Evolutionary conservation across 2,888 invertebrate species (phyloP).

Genomic region (Cosmopolites sordidus): DNA sequence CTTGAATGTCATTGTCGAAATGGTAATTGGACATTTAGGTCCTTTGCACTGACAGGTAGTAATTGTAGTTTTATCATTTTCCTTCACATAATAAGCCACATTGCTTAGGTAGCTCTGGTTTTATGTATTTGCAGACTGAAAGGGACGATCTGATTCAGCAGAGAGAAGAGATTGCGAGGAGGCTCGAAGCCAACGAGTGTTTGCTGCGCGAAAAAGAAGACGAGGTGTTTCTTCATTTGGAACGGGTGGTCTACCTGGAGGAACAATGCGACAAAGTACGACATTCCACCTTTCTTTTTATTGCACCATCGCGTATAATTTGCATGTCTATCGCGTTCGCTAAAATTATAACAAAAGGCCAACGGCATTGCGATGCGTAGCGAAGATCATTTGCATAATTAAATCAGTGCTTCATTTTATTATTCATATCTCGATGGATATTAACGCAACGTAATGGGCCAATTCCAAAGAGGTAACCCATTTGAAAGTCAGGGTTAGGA

Average conservation of each 20-base stretch:
- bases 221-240: conserved; percentile 58
- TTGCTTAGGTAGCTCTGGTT: not conserved
- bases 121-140: conserved; percentile 56
- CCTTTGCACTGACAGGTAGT: not conserved
- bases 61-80: not conserved
- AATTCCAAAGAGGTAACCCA: not conserved
- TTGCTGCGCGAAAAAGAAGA: conserved; percentile 58
- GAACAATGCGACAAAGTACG: conserved; percentile 55
- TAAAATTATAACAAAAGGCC: not conserved
- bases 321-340: not conserved
- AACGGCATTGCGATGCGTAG: not conserved
- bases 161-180: conserved; percentile 50
- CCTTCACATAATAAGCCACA: no score
- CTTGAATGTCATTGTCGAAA: not conserved
- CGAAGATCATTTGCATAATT: not conserved
- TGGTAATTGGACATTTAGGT: not conserved
- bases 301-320: no score
- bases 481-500: no score
- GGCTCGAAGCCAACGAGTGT: conserved; percentile 54
- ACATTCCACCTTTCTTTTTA: not conserved
- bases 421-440: not conserved
- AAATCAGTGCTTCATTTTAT: not conserved
- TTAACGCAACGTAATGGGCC: not conserved
- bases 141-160: conserved; percentile 54
- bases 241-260: conserved; percentile 56